phyloP scores from a whole-genome alignment of 2,113 vertebrate genomes.

The Pterocles orientalis region DNA sequence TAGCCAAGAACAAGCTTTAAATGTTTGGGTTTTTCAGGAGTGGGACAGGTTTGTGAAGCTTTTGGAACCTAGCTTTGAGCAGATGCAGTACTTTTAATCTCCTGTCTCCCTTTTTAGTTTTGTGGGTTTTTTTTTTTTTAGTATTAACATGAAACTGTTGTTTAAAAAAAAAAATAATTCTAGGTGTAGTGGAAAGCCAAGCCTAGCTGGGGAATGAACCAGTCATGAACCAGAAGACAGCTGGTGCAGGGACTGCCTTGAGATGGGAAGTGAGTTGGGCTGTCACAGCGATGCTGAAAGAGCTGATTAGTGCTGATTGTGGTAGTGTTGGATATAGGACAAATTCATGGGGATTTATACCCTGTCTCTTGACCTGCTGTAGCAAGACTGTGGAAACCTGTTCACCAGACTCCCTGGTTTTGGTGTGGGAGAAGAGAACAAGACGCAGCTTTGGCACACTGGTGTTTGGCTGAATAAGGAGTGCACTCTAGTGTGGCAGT shows the following conservation, averaged over 20 bases:
- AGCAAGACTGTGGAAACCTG: not conserved
- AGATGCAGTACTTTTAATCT: not conserved
- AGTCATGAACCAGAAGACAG: not conserved
- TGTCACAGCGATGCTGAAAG: not conserved
- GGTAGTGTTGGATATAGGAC: not conserved
- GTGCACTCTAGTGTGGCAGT: not conserved
- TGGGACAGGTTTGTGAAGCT: not conserved
- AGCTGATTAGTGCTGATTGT: not conserved
- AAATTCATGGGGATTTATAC: not conserved
- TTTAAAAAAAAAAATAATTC: not conserved
- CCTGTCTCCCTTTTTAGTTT: not conserved
- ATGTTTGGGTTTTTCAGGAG: not conserved
- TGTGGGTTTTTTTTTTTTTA: not conserved
- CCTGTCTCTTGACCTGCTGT: not conserved
- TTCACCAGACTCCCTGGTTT: not conserved
- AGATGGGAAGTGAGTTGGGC: not conserved
- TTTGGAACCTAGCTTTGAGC: not conserved
- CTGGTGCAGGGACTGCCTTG: rapidly evolving
- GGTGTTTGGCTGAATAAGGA: not conserved
- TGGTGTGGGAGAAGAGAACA: not conserved
- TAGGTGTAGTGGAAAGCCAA: not conserved
- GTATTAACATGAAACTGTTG: not conserved
- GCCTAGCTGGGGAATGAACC: too few relatives aligned
- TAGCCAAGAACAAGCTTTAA: not conserved
- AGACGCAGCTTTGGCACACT: not conserved